A percentile compares a stretch with the other conserved stretches of the same genome.
phyloP scores from a whole-genome alignment of 2,113 vertebrate genomes.

The Osmerus eperlanus region DNA sequence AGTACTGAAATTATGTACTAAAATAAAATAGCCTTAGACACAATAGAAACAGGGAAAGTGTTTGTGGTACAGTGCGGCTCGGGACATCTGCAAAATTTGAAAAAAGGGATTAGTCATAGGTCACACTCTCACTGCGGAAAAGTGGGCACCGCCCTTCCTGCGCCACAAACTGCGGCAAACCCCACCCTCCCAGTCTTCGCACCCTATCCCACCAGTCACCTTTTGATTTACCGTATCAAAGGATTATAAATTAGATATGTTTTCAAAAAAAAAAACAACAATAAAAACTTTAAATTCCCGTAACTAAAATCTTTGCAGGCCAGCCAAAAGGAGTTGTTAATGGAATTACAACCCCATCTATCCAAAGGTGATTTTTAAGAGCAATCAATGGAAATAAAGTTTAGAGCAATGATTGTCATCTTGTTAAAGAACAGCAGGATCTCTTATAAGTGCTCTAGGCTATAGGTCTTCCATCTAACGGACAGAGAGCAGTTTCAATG shows the following conservation, averaged over 20 bases:
- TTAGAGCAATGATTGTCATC: conserved; percentile 38
- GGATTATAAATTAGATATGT: not conserved
- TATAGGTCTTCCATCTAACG: conserved; percentile 24
- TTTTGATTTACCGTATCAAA: not conserved
- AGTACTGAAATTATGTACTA: conserved; percentile 1
- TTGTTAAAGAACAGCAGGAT: conserved; percentile 38
- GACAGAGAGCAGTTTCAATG: conserved; percentile 21
- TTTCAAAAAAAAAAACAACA: conserved; percentile 14
- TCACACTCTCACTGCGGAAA: conserved; percentile 69
- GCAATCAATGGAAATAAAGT: conserved; percentile 59
- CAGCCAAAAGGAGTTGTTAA: conserved; percentile 13
- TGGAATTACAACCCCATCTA: conserved; percentile 26
- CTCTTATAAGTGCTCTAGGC: conserved; percentile 23
- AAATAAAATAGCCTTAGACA: conserved; percentile 13
- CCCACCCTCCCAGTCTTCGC: conserved; percentile 57
- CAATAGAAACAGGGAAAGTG: conserved; percentile 21
- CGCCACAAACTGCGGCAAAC: conserved; percentile 74
- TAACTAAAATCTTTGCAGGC: conserved; percentile 8
- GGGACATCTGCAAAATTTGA: conserved; percentile 53
- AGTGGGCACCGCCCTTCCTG: conserved; percentile 74
- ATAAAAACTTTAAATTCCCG: conserved; percentile 6
- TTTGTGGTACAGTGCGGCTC: conserved; percentile 24
- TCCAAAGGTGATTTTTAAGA: conserved; percentile 18
- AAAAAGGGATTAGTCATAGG: conserved; percentile 66
- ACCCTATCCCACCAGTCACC: conserved; percentile 11